Conservation (phyloP, 1,140 invertebrate species). For the Lordiphosa clarofinis region DNA sequence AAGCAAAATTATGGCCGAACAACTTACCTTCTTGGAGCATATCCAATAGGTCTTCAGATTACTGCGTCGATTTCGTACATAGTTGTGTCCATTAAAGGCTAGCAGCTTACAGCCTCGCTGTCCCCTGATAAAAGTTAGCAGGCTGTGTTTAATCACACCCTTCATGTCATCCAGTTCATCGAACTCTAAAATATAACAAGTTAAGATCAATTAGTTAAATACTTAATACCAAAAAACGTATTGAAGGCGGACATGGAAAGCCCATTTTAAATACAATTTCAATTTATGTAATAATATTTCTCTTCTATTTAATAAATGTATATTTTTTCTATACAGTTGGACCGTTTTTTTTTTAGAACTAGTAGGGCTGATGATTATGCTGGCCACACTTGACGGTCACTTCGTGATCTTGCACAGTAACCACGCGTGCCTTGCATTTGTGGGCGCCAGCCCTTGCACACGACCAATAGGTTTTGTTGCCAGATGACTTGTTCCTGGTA, state of each 20-base stretch:
- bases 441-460: slow-evolving; percentile 76
- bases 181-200: slow-evolving; percentile 30
- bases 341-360: slow-evolving; percentile 23
- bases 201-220: slow-evolving; percentile 15
- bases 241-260: not conserved
- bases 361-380: slow-evolving; percentile 79
- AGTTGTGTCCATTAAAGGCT: slow-evolving; percentile 63
- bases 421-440: slow-evolving; percentile 78
- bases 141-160: slow-evolving; percentile 48
- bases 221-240: too few species aligned
- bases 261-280: slow-evolving; percentile 18
- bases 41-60: slow-evolving; percentile 78
- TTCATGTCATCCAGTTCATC: slow-evolving; percentile 32
- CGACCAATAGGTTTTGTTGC: slow-evolving; percentile 76
- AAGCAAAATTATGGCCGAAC: too few species aligned
- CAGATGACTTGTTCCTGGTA: slow-evolving; percentile 73
- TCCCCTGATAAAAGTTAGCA: slow-evolving; percentile 61
- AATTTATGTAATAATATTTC: slow-evolving; percentile 24
- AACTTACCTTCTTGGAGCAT: slow-evolving; percentile 74
- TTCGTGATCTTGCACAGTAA: slow-evolving; percentile 71
- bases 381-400: slow-evolving; percentile 73
- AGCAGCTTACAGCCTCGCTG: slow-evolving; percentile 72
- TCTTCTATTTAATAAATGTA: slow-evolving; percentile 32
- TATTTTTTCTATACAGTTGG: slow-evolving; percentile 37
- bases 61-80: slow-evolving; percentile 68